Percentiles rank a stretch among this genome's conserved stretches.
Evolutionary conservation across 2,888 invertebrate species (phyloP).

Genomic region (Drosophila birchii): DNA sequence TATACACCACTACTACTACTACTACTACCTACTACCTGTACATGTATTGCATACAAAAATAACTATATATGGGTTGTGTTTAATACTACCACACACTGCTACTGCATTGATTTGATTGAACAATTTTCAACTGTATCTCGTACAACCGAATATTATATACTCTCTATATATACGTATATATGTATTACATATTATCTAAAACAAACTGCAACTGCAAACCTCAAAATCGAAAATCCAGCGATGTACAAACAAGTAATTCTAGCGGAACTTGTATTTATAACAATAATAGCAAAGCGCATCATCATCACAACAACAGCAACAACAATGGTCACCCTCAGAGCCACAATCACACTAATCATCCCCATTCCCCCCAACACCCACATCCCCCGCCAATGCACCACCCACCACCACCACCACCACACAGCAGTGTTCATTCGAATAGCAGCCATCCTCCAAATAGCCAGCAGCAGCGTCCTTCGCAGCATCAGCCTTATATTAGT

Average conservation of each 20-base stretch:
- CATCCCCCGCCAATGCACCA: constrained; percentile 12
- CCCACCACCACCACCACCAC: constrained; percentile 22
- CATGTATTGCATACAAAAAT: constrained; percentile 79
- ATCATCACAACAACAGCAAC: constrained; percentile 74
- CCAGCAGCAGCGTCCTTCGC: constrained; percentile 21
- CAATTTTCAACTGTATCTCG: constrained; percentile 81
- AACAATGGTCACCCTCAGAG: constrained; percentile 63
- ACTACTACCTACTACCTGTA: constrained; percentile 75
- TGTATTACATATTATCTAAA: constrained; percentile 70
- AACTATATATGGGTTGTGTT: constrained; percentile 80
- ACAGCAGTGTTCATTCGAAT: constrained; percentile 39
- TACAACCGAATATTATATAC: constrained; percentile 70
- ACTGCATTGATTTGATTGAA: constrained; percentile 83
- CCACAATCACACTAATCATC: constrained; percentile 38
- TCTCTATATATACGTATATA: constrained; percentile 69
- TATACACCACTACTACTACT: constrained; percentile 76
- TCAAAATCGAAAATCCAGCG: constrained; percentile 82
- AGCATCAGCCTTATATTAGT: constrained; percentile 40
- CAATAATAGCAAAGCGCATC: constrained; percentile 83
- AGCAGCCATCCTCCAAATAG: constrained; percentile 38
- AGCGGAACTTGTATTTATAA: constrained; percentile 84
- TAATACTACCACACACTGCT: constrained; percentile 81
- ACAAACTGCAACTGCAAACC: constrained; percentile 66
- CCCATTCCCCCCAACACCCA: constrained; percentile 29
- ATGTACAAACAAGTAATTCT: constrained; percentile 85